These are phyloP conservation scores for Aurelia aurita complex sp. Pacific DNA, from an alignment of 30 jellyfish, hydroid and myxozoan genomes.

Conservation along the genomic window DNA sequence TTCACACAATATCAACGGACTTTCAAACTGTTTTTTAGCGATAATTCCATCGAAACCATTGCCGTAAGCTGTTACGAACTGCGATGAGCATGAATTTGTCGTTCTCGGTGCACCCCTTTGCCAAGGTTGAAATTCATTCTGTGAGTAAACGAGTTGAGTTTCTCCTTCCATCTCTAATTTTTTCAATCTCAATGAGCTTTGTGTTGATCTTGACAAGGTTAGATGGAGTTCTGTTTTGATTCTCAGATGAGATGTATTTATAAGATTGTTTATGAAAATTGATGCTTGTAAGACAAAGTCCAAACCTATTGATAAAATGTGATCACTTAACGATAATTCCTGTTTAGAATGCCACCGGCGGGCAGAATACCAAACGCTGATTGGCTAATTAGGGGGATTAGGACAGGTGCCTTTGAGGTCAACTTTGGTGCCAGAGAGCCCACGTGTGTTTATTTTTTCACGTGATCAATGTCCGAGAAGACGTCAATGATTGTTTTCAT, in stretches of 20 bases:
- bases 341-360: not conserved
- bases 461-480: too few species aligned
- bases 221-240: too few species aligned
- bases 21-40: too few species aligned
- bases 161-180: conserved; percentile 11
- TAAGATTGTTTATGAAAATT: not conserved
- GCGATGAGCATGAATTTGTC: not conserved
- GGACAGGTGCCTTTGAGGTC: not conserved
- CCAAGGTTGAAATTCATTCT: not conserved
- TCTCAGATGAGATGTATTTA: too few species aligned
- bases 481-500: too few species aligned
- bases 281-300: conserved; percentile 24
- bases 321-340: conserved; percentile 16
- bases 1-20: not conserved
- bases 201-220: conserved; percentile 15
- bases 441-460: too few species aligned
- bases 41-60: too few species aligned
- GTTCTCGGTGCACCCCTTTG: not conserved
- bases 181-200: not conserved
- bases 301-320: conserved; percentile 37
- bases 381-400: conserved; percentile 16
- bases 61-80: too few species aligned
- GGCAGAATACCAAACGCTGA: conserved; percentile 5
- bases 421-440: too few species aligned
- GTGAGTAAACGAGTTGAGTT: conserved; percentile 15